These are phyloP conservation scores for Calephelis virginiensis DNA, from an alignment of 1,140 invertebrate genomes.

Conservation along the genomic window DNA sequence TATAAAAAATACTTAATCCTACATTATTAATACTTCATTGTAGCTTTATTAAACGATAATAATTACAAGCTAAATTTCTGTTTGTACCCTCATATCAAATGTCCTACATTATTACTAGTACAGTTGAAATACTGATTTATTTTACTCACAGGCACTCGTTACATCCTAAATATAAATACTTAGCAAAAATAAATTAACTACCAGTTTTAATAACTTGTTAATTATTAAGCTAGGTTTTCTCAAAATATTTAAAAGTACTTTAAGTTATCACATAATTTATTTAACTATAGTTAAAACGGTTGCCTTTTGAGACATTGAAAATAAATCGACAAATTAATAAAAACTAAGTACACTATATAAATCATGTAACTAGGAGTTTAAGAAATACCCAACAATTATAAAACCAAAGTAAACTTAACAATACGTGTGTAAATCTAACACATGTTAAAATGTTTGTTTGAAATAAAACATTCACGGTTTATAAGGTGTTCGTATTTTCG, in stretches of 20 bases:
- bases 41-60: neutral
- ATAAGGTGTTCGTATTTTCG: no score
- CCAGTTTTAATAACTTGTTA: constrained; percentile 9
- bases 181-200: constrained; percentile 21
- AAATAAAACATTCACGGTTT: no score
- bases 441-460: no score
- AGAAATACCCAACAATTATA: no score
- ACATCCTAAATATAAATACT: constrained; percentile 9
- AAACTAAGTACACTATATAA: no score
- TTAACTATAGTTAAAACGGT: neutral
- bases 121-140: constrained; percentile 16
- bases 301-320: neutral
- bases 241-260: neutral
- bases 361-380: no score
- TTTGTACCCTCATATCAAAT: constrained; percentile 3
- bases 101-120: constrained; percentile 8
- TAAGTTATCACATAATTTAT: constrained; percentile 22
- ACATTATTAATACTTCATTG: constrained; percentile 1
- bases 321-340: neutral
- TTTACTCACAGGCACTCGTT: neutral
- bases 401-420: no score
- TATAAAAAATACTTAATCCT: neutral
- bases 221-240: constrained; percentile 4
- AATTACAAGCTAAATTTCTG: neutral
- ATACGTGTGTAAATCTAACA: no score